Percentiles rank a stretch among this genome's conserved stretches.
These are phyloP conservation scores for Gavia stellata DNA, from an alignment of 2,113 vertebrate species.

Conservation along the genomic window DNA sequence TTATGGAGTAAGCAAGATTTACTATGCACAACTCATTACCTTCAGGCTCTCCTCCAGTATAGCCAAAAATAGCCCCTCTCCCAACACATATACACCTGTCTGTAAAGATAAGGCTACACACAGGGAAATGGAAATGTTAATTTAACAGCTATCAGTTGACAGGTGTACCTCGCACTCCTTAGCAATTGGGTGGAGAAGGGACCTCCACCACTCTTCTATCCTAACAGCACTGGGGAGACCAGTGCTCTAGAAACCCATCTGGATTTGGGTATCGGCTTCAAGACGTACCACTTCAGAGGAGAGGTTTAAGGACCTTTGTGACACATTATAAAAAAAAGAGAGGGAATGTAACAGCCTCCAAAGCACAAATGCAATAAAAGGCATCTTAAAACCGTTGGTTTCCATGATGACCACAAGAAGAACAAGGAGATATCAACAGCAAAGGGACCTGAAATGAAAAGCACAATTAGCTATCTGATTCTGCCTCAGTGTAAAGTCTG, in stretches of 20 bases:
- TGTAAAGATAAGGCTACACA: constrained; percentile 25
- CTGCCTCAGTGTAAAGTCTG: not conserved
- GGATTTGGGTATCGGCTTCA: not conserved
- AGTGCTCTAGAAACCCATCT: not conserved
- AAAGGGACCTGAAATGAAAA: not conserved
- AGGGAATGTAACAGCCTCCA: fast-evolving
- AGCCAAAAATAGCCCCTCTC: constrained; percentile 37
- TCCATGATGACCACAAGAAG: not conserved
- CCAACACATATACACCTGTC: not conserved
- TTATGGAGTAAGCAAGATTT: constrained; percentile 47
- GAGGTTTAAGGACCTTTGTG: not conserved
- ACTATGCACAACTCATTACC: constrained; percentile 40
- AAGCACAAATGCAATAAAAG: not conserved
- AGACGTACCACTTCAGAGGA: not conserved
- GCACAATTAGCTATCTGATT: not conserved
- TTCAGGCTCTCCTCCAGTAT: constrained; percentile 7
- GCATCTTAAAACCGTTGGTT: not conserved
- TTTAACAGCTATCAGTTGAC: not conserved
- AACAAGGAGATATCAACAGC: not conserved
- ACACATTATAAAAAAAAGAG: not conserved
- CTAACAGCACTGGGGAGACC: not conserved
- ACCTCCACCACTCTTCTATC: not conserved
- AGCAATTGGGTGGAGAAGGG: not conserved
- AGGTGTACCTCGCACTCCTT: not conserved
- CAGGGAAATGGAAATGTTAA: constrained; percentile 5